Percentiles rank a stretch among this genome's conserved stretches.
These are phyloP conservation scores for Imbricaverruca yamaguchii DNA, from an alignment of 2,888 invertebrate genomes.

Conservation along the genomic window DNA sequence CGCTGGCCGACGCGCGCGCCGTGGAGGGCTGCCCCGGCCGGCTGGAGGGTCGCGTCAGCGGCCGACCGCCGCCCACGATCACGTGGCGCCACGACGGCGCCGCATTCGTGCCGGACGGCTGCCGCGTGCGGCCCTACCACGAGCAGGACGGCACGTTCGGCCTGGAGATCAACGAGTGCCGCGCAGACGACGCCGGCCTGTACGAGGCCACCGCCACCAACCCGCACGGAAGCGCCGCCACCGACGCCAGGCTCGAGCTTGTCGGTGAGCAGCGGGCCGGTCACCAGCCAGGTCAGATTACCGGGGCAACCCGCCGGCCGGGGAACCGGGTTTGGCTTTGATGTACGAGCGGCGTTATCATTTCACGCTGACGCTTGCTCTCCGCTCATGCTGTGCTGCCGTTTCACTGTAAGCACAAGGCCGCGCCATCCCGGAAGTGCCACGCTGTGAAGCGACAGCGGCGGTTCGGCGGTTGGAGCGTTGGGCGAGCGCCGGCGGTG, in stretches of 20 bases:
- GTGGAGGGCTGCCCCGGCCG: slow-evolving; percentile 6
- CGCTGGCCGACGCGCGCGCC: not conserved
- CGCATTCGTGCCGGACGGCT: slow-evolving; percentile 48
- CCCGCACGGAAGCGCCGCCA: slow-evolving; percentile 68
- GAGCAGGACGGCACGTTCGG: slow-evolving; percentile 67
- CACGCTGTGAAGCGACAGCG: too few relatives aligned
- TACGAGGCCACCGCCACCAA: slow-evolving; percentile 73
- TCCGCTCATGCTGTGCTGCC: not conserved
- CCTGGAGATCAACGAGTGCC: slow-evolving; percentile 48
- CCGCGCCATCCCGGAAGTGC: too few relatives aligned
- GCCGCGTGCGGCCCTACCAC: slow-evolving; percentile 52
- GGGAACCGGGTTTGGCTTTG: too few relatives aligned
- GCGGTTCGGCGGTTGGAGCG: too few relatives aligned
- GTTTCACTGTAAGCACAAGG: too few relatives aligned
- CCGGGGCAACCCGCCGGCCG: too few relatives aligned
- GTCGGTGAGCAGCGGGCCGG: slow-evolving; percentile 46
- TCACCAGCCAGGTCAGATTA: too few relatives aligned
- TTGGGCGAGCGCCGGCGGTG: too few relatives aligned
- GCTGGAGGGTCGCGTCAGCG: not conserved
- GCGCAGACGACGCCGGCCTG: slow-evolving; percentile 58
- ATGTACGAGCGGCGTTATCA: too few relatives aligned
- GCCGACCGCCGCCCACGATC: not conserved
- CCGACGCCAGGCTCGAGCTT: slow-evolving; percentile 54
- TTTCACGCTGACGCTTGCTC: too few relatives aligned
- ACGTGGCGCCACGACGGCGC: not conserved